phyloP scores from a whole-genome alignment of 2,797 vertebrate species.

The Alfaro cultratus region DNA sequence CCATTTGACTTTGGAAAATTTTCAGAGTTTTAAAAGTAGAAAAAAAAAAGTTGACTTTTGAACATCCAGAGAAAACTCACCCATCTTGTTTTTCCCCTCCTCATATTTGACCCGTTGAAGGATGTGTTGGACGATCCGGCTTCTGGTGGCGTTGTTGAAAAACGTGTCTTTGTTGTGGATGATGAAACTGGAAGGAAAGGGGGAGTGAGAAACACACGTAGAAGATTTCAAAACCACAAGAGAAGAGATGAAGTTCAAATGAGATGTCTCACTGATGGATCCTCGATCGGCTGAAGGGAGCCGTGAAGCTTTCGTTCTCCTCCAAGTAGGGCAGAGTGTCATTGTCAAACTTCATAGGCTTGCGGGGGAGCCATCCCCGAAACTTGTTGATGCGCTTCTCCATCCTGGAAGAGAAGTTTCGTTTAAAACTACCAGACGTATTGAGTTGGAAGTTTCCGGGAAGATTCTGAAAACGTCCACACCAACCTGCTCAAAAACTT shows the following conservation, averaged over 20 bases:
- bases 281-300: constrained; percentile 93
- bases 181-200: constrained; percentile 86
- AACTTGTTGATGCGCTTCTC: constrained; percentile 95
- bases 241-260: background rate
- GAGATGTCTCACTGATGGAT: constrained; percentile 90
- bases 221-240: no score
- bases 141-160: constrained; percentile 94
- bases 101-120: constrained; percentile 94
- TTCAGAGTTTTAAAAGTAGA: no score
- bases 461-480: background rate
- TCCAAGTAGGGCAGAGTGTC: constrained; percentile 92
- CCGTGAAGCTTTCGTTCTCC: constrained; percentile 94
- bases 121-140: constrained; percentile 93
- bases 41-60: background rate
- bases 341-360: constrained; percentile 93
- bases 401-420: constrained; percentile 79
- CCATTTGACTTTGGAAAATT: no score
- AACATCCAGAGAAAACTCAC: constrained; percentile 73
- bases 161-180: constrained; percentile 97
- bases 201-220: background rate
- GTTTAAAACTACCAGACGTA: constrained; percentile 1
- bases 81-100: constrained; percentile 95
- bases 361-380: constrained; percentile 92
- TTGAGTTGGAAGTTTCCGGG: background rate
- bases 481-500: constrained; percentile 95